Evolutionary conservation across 2,113 vertebrate species (phyloP), one percentile per base, ranked within the genome.

Genomic region (Promerops cafer): DNA sequence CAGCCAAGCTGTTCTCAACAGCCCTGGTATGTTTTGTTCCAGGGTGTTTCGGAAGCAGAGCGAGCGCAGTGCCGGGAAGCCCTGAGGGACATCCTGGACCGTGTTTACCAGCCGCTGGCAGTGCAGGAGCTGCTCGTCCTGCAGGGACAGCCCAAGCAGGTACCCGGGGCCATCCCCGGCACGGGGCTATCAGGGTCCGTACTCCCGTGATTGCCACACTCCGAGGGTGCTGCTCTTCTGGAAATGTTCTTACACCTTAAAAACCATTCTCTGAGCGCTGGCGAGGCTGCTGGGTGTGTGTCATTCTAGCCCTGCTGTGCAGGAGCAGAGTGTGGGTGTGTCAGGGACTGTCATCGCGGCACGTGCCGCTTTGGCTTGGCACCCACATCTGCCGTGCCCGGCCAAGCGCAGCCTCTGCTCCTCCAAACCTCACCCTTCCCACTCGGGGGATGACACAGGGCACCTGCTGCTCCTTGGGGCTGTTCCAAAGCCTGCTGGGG

Each of bases 91-190:
- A 79, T 99, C 69, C 90, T 99, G 72, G 98, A 98, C 95, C 98
- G 98, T 50, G 98, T 99, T 7, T 99, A 99, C 97, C 99, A 99
- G 82, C 99, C 99, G 4, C 97, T 99, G 28, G 98, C 98, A 1
- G 98, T 99, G 93, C 98, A 98, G 96, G 99, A 99, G 94, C 98
- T 99, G 81, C 98, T 99, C 15, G 27, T 99, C 45, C 98, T 99
- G 66, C 99, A 99, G 96, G 99, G 99, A 30, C 98, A 98, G 74
- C 89, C 98, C 68, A 99, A 98, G 91, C 98, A 99, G 99, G 99
- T 99, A 98, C 64, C 74, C 3, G 9, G 4, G 12, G 23, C 40
- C 50, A 23, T 28, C 22, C 69, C 49, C 9, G 7, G 14, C 40
- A 16, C 8, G n/a, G 52, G 30, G 30, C 49, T 8, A 0, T 10